Evolutionary conservation across 2,797 vertebrate genomes (phyloP).

Genomic region (Steatocranus sp.): DNA sequence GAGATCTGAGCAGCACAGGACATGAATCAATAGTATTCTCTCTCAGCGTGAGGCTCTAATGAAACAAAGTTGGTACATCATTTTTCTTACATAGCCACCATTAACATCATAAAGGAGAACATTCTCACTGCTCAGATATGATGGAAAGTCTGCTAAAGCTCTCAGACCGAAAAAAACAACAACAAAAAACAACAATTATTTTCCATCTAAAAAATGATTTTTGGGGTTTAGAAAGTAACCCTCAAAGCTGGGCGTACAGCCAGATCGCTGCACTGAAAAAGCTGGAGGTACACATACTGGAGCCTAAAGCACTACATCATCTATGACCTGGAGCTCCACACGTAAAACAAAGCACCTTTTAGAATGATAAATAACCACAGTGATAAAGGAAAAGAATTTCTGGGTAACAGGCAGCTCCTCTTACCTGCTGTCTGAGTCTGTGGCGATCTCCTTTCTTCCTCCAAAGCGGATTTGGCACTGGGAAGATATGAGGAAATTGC

Average conservation of each 20-base stretch:
- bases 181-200: background rate
- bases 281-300: background rate
- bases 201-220: background rate
- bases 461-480: conserved; percentile 99
- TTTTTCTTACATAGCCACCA: background rate
- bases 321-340: background rate
- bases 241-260: background rate
- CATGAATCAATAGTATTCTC: conserved; percentile 1
- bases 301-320: background rate
- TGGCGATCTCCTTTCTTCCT: conserved; percentile 97
- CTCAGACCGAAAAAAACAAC: background rate
- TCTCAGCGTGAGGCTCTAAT: background rate
- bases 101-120: background rate
- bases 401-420: background rate
- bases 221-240: background rate
- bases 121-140: background rate
- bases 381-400: background rate
- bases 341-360: background rate
- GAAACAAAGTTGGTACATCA: background rate
- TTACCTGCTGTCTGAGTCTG: conserved; percentile 98
- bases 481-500: conserved; percentile 17
- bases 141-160: background rate
- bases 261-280: background rate
- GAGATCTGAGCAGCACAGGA: background rate
- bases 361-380: background rate